These are phyloP conservation scores for Cherax quadricarinatus DNA, from an alignment of 1,140 invertebrate genomes.

Conservation along the genomic window DNA sequence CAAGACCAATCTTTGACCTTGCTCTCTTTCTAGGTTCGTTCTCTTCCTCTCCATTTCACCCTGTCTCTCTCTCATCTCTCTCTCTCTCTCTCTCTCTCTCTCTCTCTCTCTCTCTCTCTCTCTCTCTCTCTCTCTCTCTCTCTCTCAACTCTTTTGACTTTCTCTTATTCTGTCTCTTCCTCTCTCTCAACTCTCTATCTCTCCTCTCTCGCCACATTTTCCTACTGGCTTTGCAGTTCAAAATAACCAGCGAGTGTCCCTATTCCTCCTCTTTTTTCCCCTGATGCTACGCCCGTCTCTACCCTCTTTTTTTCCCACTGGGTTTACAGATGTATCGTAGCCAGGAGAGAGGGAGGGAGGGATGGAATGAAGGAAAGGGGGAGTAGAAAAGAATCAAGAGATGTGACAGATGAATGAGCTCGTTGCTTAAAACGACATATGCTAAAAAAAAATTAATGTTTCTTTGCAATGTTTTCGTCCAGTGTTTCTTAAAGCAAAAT, in stretches of 20 bases:
- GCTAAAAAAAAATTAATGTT: too few species aligned
- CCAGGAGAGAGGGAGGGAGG: not conserved
- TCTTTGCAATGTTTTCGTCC: too few species aligned
- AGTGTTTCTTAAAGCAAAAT: too few species aligned
- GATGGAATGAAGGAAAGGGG: not conserved
- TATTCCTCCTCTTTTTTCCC: not conserved
- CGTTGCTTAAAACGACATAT: too few species aligned
- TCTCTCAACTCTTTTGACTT: conserved; percentile 2
- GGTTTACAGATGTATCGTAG: too few species aligned
- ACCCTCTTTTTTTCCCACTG: too few species aligned
- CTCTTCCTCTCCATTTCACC: conserved; percentile 35
- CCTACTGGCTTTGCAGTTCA: not conserved
- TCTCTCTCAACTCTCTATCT: not conserved
- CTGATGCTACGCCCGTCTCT: not conserved
- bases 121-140: not conserved
- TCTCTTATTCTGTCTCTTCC: conserved; percentile 40
- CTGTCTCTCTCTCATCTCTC: conserved; percentile 47
- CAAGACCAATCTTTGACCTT: not conserved
- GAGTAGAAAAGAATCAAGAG: not conserved
- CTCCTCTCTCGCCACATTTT: too few species aligned
- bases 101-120: not conserved
- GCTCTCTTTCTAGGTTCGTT: not conserved
- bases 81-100: not conserved
- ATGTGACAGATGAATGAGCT: not conserved
- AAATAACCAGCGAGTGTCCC: not conserved